These are phyloP conservation scores for Semicossyphus pulcher DNA, from an alignment of 2,113 vertebrate species.

Conservation along the genomic window DNA sequence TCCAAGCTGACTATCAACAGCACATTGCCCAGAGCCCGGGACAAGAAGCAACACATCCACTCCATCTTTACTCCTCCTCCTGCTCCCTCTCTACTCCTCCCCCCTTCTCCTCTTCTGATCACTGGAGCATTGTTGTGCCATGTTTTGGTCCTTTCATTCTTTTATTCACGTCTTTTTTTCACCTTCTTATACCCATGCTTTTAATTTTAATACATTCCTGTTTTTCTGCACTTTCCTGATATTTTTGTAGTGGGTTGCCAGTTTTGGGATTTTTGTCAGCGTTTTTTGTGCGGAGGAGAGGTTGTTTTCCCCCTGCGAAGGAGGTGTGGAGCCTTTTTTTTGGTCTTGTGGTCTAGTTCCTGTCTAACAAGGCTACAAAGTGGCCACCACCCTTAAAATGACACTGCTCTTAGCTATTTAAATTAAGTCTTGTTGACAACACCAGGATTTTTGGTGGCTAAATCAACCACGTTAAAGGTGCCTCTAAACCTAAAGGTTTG, in stretches of 20 bases:
- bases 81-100: neutral
- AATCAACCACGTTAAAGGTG: neutral
- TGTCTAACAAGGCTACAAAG: conserved; percentile 30
- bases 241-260: neutral
- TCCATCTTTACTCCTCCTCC: conserved; percentile 56
- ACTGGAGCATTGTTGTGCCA: conserved; percentile 35
- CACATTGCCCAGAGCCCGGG: conserved; percentile 62
- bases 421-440: too few species aligned
- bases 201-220: neutral
- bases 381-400: conserved; percentile 40
- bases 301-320: neutral
- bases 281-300: neutral
- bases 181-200: too few species aligned
- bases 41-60: conserved; percentile 84
- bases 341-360: conserved; percentile 24
- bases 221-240: neutral
- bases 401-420: conserved; percentile 17
- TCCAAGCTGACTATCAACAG: conserved; percentile 81
- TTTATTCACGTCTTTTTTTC: neutral
- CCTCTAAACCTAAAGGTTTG: too few species aligned
- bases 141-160: conserved; percentile 18
- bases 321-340: conserved; percentile 18
- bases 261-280: neutral
- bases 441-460: neutral
- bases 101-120: conserved; percentile 9